Evolutionary conservation across 2,888 invertebrate species (phyloP), one percentile per base, ranked within the genome.

Genomic region (Dimorphilus gyrociliatus): DNA sequence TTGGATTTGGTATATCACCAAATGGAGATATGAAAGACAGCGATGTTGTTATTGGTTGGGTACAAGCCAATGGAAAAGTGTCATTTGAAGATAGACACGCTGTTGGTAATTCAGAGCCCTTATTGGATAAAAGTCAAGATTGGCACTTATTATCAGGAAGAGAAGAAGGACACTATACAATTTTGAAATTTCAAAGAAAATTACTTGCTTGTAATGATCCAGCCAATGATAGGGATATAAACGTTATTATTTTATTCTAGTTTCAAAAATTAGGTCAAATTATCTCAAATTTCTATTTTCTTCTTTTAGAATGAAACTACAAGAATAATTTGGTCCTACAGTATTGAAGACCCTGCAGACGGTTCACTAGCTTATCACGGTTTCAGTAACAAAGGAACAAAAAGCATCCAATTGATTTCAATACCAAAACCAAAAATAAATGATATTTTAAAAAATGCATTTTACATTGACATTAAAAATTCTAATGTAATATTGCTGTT

Each of bases 1-100:
- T 32, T 10, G 32, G 32, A 8, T 23, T 32, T 14, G 32, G 32
- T 2, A 15, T 32, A 13, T 25, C 32, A 3, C 19, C 27, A 12
- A 32, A 32, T 23, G 18, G 32, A 19, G 26, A 23, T 17, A 32
- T 32, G 32, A 19, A 19, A 3, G 28, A 28, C 7, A 19, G 27
- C 2, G 32, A 32, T 12, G n/a, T 32, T 4, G 21, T 29, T 16
- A 32, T 23, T 7, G 32, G 27, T 13, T 32, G 32, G 32, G 32
- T 32, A n/a, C 23, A 32, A 19, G 23, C 13, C 15, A n/a, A n/a
- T 14, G n/a, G n/a, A n/a, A n/a, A n/a, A n/a, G n/a, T n/a, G n/a
- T n/a, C n/a, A n/a, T 29, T 3, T 8, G 10, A 34, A 31, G 34
- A 34, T 18, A 21, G 34, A 4, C 24, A 19, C 13, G 31, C 34